A percentile compares a stretch with the other conserved stretches of the same genome.
These are phyloP conservation scores for Invenusta paracnida DNA, from an alignment of 2,888 invertebrate genomes.

Conservation along the genomic window DNA sequence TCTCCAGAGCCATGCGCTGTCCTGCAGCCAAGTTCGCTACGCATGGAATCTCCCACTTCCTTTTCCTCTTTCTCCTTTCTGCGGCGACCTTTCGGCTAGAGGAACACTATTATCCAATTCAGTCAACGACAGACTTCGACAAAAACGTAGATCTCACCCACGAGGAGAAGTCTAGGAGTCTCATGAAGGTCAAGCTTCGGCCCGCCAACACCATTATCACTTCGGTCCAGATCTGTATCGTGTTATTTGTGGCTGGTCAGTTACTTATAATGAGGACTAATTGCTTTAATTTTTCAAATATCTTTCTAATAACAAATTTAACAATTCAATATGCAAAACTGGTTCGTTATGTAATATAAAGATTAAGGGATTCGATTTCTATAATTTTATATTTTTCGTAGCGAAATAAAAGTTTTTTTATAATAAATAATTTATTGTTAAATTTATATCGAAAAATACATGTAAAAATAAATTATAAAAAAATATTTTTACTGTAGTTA, in stretches of 20 bases:
- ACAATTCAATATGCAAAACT: no score
- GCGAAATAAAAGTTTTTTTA: no score
- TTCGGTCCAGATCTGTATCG: constrained; percentile 60
- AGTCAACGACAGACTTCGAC: constrained; percentile 37
- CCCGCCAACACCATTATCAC: constrained; percentile 59
- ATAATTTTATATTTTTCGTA: no score
- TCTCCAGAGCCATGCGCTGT: constrained; percentile 61
- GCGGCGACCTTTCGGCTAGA: constrained; percentile 67
- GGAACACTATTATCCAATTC: constrained; percentile 47
- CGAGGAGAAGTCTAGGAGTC: constrained; percentile 53
- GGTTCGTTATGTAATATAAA: no score
- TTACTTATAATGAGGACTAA: constrained; percentile 14
- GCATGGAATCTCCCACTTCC: constrained; percentile 67
- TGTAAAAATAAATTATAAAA: no score
- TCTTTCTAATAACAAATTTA: no score
- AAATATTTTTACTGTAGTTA: no score
- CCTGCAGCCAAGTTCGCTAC: constrained; percentile 72
- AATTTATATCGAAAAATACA: no score
- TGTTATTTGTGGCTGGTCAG: constrained; percentile 60
- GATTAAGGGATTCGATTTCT: no score
- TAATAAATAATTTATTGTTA: no score
- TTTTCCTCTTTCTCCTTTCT: constrained; percentile 67
- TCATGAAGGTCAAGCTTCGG: constrained; percentile 55
- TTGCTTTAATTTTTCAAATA: not conserved
- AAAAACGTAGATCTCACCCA: constrained; percentile 35